Percentiles rank a stretch among this genome's conserved stretches.
These are phyloP conservation scores for Sibirionetta formosa DNA, from an alignment of 2,797 vertebrate species.

Conservation along the genomic window DNA sequence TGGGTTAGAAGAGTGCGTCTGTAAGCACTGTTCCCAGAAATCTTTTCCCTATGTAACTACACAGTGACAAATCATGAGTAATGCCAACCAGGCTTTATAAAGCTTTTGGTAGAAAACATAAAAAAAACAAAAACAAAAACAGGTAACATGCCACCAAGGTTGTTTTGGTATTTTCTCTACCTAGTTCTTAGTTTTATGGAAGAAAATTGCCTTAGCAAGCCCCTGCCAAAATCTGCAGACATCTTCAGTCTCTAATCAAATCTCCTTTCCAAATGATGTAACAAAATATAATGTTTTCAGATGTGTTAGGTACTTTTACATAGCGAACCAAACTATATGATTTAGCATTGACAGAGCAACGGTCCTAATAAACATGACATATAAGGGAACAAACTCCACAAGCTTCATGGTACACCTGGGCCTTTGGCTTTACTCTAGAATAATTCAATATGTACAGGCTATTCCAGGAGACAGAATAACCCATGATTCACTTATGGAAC, in stretches of 20 bases:
- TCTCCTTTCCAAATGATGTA: not conserved
- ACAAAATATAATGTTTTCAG: not conserved
- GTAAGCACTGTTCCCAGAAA: not conserved
- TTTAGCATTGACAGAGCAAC: not conserved
- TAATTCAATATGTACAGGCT: not conserved
- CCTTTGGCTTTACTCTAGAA: not conserved
- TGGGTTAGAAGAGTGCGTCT: not conserved
- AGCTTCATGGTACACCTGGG: rapidly evolving
- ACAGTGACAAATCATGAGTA: not conserved
- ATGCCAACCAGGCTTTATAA: not conserved
- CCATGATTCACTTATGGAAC: not conserved
- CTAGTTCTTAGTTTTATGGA: not conserved
- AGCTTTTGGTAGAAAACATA: not conserved
- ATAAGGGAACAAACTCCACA: not conserved
- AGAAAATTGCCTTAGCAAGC: not conserved
- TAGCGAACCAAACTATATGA: not conserved
- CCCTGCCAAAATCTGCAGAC: not conserved
- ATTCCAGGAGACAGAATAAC: not conserved
- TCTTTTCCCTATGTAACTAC: not conserved
- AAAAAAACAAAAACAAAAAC: not conserved
- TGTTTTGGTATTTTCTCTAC: not conserved
- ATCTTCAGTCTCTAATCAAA: not conserved
- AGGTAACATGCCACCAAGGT: not conserved
- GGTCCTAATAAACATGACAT: not conserved
- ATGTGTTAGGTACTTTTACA: not conserved